Evolutionary conservation across 1,140 invertebrate species (phyloP).

Genomic region (Dufourea novaeangliae): DNA sequence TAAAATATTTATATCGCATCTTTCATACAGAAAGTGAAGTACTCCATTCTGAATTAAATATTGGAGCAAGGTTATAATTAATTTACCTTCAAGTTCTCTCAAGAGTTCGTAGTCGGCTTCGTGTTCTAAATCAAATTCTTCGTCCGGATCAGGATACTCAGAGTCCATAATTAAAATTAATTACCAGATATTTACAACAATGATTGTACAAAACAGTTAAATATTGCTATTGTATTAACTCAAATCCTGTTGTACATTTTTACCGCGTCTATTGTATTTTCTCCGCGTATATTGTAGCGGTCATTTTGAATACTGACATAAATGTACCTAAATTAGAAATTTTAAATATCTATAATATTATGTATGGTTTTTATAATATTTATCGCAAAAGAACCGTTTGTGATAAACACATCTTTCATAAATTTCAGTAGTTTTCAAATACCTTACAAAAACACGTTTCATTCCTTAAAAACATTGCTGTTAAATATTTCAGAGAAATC

Average conservation of each 20-base stretch:
- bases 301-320: not conserved
- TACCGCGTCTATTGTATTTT: not conserved
- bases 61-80: constrained; percentile 60
- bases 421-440: too few relatives aligned
- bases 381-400: too few relatives aligned
- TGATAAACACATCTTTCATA: too few relatives aligned
- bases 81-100: constrained; percentile 83
- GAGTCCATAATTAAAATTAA: constrained; percentile 76
- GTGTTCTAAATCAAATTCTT: constrained; percentile 89
- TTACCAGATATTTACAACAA: not conserved
- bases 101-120: constrained; percentile 87
- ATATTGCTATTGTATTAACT: not conserved
- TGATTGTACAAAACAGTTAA: not conserved
- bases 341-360: too few relatives aligned
- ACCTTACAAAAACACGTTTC: too few relatives aligned
- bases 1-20: not conserved
- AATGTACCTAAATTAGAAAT: not conserved
- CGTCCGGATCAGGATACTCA: constrained; percentile 88
- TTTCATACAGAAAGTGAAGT: not conserved
- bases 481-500: too few relatives aligned
- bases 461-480: too few relatives aligned
- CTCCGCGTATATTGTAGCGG: constrained; percentile 15
- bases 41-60: not conserved
- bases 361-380: too few relatives aligned
- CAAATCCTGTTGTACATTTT: not conserved